Evolutionary conservation across 2,888 invertebrate genomes (phyloP), one percentile per base, ranked within the genome.

Genomic region (Drosophila fungiperda): DNA sequence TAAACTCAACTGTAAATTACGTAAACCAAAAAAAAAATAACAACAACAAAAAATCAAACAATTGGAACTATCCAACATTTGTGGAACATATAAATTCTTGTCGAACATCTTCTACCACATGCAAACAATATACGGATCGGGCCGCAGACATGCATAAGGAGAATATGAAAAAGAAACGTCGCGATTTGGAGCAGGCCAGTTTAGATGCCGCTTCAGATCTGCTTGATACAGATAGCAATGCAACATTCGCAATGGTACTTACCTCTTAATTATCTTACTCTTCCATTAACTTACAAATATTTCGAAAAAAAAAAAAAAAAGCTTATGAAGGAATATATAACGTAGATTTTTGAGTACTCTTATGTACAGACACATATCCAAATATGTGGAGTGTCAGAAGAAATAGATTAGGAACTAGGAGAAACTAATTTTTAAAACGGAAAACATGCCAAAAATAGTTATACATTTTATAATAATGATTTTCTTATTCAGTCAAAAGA

Each of bases 221-320:
- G 77, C 94, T 97, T 91, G 98, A 98, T 91, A 96, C 96, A 36
- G 98, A 98, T 93, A 97, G 97, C 93, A 96, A 97, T 91, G 96
- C 97, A 69, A 97, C 97, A 74, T 98, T 98, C 93, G 97, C 97
- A 92, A 98, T 98, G 98, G 98, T 98, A 96, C 91, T 91, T 91
- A 90, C 82, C 80, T 82, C 69, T 78, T 71, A 83, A 82, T 82
- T 84, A 76, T 72, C 49, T 61, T 58, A 59, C 45, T 63, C 42
- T 62, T 72, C 58, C 68, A 29, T 40, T 26, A 58, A 26, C 23
- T 6, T 1, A 48, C 23, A 52, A 15, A 35, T 23, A 52, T 11
- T 23, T 8, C 6, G 20, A 53, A 29, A 29, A 29, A 29, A 29
- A 29, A 6, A 29, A 29, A 29, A 6, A 29, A 29, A 1, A 20